Evolutionary conservation across 2,888 invertebrate species (phyloP), one percentile per base, ranked within the genome.

Genomic region (Automeris io): DNA sequence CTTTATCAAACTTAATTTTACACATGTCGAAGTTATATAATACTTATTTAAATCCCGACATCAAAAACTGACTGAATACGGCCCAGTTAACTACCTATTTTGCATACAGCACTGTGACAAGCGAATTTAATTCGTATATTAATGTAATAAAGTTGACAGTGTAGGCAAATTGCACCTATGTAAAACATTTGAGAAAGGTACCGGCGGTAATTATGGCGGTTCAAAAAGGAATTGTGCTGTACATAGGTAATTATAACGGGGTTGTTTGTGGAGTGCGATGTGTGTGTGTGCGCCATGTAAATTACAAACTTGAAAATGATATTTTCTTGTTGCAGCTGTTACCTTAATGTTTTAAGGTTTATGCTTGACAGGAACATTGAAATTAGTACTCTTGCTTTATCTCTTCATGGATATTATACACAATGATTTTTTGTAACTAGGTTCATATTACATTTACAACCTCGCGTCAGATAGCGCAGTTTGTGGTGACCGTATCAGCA

Each of bases 151-250:
- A 57, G 39, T 42, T 18, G 37, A 25, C 31, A 35, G 18, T 22
- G 33, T 36, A n/a, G 22, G 52, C 36, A 46, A 42, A 41, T 45
- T 35, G 43, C 48, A 39, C 44, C 55, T 57, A 26, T 25, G 48
- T 58, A 55, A 58, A 54, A 57, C 11, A 26, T 64, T 61, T 57
- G 66, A 59, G 57, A 55, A 60, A 61, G 52, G 58, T 51, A 54
- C 57, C 54, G 48, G 56, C n/a, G 68, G 70, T 71, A 69, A 70
- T 72, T 70, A 72, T 54, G 58, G 61, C 59, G 57, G 73, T 73
- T 73, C 68, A 64, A 74, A 72, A 72, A 74, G 72, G 74, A 72
- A 70, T 71, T 73, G 70, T 71, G 67, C 68, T 64, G 64, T 23
- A 34, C 61, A 57, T 55, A 61, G 55, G 67, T 72, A 69, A 70